Evolutionary conservation across 2,113 vertebrate genomes (phyloP).

Genomic region (Cololabis saira): DNA sequence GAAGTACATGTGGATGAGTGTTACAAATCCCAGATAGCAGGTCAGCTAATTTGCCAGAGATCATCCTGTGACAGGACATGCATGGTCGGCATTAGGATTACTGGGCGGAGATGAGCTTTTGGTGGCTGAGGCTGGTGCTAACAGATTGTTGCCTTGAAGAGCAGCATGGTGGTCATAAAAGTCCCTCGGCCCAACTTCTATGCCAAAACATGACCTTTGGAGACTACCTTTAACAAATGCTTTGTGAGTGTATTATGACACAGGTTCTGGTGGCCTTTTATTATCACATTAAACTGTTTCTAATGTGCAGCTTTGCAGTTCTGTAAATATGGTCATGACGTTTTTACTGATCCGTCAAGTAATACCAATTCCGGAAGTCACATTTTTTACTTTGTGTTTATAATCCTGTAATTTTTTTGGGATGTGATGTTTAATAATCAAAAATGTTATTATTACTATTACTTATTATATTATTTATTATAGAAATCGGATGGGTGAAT

Average conservation of each 20-base stretch:
- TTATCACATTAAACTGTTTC: constrained; percentile 4
- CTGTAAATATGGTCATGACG: neutral
- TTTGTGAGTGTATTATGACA: constrained; percentile 28
- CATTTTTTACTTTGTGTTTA: too few species aligned
- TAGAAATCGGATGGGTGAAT: too few species aligned
- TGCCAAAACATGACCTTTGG: constrained; percentile 39
- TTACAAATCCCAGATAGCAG: constrained; percentile 24
- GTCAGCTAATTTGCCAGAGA: constrained; percentile 52
- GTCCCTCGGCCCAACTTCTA: neutral
- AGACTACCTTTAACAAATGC: constrained; percentile 26
- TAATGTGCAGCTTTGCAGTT: neutral
- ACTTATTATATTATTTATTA: too few species aligned
- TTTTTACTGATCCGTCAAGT: neutral
- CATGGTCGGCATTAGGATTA: constrained; percentile 31
- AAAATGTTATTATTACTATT: too few species aligned
- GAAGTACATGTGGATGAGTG: constrained; percentile 25
- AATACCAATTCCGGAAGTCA: too few species aligned
- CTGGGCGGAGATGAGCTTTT: constrained; percentile 7
- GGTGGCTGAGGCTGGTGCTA: constrained; percentile 12
- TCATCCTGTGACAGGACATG: constrained; percentile 28
- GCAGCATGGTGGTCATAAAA: neutral
- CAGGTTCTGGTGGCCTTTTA: constrained; percentile 4
- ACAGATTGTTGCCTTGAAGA: constrained; percentile 18
- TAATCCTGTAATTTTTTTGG: too few species aligned
- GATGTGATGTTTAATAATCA: too few species aligned